Percentiles rank a stretch among this genome's conserved stretches.
Conservation (phyloP, 2,888 invertebrate species). For the Caenorhabditis sulstoni region DNA sequence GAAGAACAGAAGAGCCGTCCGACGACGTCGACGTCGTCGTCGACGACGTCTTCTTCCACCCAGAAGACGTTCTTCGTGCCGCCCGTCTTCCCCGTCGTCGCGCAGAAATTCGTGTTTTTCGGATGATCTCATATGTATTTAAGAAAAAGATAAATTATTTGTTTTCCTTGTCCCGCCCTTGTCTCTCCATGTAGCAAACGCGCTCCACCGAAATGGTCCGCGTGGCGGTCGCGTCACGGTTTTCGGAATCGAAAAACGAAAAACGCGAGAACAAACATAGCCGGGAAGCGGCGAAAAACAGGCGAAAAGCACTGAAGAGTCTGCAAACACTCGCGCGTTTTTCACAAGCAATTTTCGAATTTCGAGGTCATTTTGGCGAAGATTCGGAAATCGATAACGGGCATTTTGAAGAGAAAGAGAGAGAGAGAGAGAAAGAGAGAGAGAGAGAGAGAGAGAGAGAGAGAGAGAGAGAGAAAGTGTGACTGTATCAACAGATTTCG, state of each 20-base stretch:
- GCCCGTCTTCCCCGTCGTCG: conserved; percentile 31
- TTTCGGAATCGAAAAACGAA: conserved; percentile 11
- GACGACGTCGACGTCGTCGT: not conserved
- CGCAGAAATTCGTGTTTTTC: conserved; percentile 41
- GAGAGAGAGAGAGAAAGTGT: too few species aligned
- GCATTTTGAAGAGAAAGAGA: too few species aligned
- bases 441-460: too few species aligned
- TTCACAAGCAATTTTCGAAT: conserved; percentile 13
- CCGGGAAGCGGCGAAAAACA: conserved; percentile 22
- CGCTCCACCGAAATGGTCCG: too few species aligned
- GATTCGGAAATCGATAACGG: too few species aligned
- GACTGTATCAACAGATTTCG: too few species aligned
- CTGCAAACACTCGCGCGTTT: conserved; percentile 30
- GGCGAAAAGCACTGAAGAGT: conserved; percentile 35
- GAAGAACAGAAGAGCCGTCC: too few species aligned
- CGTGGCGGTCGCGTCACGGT: too few species aligned
- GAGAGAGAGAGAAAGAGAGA: too few species aligned
- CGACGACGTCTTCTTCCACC: conserved; percentile 15
- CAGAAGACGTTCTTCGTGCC: conserved; percentile 42
- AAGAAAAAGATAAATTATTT: conserved; percentile 20
- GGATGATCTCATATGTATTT: conserved; percentile 28
- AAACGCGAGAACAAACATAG: conserved; percentile 14
- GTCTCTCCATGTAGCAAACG: not conserved
- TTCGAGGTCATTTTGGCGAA: too few species aligned
- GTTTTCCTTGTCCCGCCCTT: too few species aligned